These are phyloP conservation scores for Pterois miles DNA, from an alignment of 2,797 vertebrate species.

Conservation along the genomic window DNA sequence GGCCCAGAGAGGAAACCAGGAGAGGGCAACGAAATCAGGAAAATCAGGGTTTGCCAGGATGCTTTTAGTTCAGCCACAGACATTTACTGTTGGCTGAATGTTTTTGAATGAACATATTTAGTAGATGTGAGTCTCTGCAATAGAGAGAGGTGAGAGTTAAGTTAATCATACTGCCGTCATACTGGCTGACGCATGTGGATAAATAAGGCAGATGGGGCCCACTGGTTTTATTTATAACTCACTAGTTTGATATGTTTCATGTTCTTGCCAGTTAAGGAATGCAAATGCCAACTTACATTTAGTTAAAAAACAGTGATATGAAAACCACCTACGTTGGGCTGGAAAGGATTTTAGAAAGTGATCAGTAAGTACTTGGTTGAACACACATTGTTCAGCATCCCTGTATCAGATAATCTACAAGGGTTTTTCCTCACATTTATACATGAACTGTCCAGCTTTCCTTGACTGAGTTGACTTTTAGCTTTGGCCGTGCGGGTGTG, in stretches of 20 bases:
- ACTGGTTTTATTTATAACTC: constrained; percentile 69
- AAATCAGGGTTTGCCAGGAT: too few species aligned
- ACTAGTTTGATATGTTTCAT: constrained; percentile 38
- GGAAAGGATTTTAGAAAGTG: constrained; percentile 11
- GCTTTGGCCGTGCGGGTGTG: constrained; percentile 95
- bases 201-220: constrained; percentile 53
- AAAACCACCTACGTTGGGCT: neutral
- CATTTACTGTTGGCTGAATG: neutral
- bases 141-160: constrained; percentile 32
- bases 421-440: constrained; percentile 4
- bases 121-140: constrained; percentile 8
- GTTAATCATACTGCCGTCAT: constrained; percentile 38
- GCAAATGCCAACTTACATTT: neutral
- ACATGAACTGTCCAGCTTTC: constrained; percentile 57
- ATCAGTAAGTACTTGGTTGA: neutral
- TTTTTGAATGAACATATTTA: constrained; percentile 28
- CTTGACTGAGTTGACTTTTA: constrained; percentile 84
- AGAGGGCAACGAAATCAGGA: too few species aligned
- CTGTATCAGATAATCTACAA: neutral
- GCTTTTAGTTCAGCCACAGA: neutral
- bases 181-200: constrained; percentile 63
- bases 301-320: neutral
- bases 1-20: too few species aligned
- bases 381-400: neutral
- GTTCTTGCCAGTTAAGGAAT: constrained; percentile 17